Base-by-base conservation (phyloP, 2,797 vertebrate genomes). In the Clarias laeviceps region DNA sequence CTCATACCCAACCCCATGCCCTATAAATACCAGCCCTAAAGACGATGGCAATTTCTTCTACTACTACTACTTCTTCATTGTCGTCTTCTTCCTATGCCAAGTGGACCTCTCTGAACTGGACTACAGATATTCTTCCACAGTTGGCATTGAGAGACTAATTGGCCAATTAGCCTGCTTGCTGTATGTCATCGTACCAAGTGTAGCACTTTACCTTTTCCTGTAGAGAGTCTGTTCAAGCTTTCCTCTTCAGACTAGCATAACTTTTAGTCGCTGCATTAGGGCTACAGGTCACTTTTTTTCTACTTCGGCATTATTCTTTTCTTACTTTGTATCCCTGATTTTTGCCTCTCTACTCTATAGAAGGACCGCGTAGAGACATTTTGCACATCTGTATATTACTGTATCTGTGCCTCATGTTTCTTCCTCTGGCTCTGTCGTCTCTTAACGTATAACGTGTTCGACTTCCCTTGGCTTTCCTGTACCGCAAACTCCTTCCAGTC, bases 201-300 rank as follows among this genome's bases (percentile, higher is more conserved):
- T 90, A 89, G 90, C 91, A 90, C 91, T 89, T 91, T 84, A 90
- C 77, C 73, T 40, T 40, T 91, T 84, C 91, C 61, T 89, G 62
- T 74, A 82, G 70, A 81, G 80, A 76, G 77, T 81, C 79, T 83
- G 61, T 79, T 85, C 3, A 54, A 88, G 82, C 57, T 79, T 66
- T 14, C 17, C 76, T 68, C 22, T 61, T 74, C 78, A 88, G 84
- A 78, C 72, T 57, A 84, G 62, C 82, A 84, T 88, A 79, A 85
- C 82, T 24, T 82, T 85, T 57, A 66, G 59, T 69, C 24, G 18
- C 70, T 81, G 56, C 62, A 83, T 76, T 66, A 64, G 77, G 37
- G 84, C 50, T 80, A 40, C 62, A 70, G 54, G 76, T 66, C 15
- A 37, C 32, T 73, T 57, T 66, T 82, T 84, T 61, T 70, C 68